These are phyloP conservation scores for Macrostomum cliftonense DNA, from an alignment of 2,888 invertebrate species.

Conservation along the genomic window DNA sequence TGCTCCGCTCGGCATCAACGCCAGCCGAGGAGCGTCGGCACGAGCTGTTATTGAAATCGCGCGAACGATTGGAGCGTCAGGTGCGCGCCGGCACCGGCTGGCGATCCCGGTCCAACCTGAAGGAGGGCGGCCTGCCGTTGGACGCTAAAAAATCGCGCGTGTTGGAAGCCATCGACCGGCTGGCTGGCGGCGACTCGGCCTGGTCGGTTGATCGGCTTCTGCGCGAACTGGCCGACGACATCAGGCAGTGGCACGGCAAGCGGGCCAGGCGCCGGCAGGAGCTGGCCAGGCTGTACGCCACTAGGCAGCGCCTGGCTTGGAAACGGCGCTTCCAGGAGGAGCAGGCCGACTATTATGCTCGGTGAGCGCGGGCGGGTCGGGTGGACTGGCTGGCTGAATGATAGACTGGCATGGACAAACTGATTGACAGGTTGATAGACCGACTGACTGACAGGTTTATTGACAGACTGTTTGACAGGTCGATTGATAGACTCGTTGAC, in stretches of 20 bases:
- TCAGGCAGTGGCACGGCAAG: no score
- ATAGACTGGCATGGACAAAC: conserved; percentile 4
- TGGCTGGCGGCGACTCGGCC: background rate
- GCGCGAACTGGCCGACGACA: no score
- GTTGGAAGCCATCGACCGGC: background rate
- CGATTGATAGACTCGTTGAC: conserved; percentile 7
- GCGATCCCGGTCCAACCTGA: conserved; percentile 3
- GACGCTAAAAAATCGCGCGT: conserved; percentile 28
- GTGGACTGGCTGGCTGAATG: conserved; percentile 3
- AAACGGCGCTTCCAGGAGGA: conserved; percentile 56
- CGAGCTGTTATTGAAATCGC: no score
- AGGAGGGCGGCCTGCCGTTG: conserved; percentile 14
- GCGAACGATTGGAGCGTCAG: no score
- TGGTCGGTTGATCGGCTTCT: no score
- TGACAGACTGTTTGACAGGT: background rate
- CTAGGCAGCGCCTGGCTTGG: conserved; percentile 48
- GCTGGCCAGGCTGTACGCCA: conserved; percentile 46
- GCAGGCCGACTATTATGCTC: conserved; percentile 52
- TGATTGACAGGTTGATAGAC: no score
- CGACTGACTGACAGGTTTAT: background rate
- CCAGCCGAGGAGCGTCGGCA: no score
- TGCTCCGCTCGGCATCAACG: no score
- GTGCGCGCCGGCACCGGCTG: conserved; percentile 1
- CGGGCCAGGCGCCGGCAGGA: conserved; percentile 38
- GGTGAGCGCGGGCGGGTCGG: no score